A percentile compares a stretch with the other conserved stretches of the same genome.
These are phyloP conservation scores for Gambusia holbrooki DNA, from an alignment of 2,113 vertebrate species.

Conservation along the genomic window DNA sequence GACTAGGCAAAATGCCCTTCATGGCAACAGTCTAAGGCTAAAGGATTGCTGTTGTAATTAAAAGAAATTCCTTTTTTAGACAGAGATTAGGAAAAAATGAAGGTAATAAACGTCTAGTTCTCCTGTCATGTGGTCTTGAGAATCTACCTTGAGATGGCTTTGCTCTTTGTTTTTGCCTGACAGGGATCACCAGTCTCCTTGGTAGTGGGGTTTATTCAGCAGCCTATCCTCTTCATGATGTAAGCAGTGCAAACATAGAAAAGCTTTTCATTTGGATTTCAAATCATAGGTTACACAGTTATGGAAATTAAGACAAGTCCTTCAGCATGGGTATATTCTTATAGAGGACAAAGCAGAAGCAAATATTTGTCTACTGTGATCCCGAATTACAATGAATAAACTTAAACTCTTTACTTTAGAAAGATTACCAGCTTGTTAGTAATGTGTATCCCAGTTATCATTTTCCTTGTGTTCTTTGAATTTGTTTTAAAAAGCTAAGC, in stretches of 20 bases:
- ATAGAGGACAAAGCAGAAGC: too few relatives aligned
- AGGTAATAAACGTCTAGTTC: neutral
- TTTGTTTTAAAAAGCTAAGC: neutral
- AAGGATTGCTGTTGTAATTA: too few relatives aligned
- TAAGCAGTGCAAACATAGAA: slow-evolving; percentile 74
- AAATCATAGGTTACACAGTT: too few relatives aligned
- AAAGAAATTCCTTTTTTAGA: too few relatives aligned
- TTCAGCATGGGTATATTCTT: too few relatives aligned
- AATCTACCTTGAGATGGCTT: too few relatives aligned
- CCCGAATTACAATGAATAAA: neutral
- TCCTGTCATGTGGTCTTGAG: neutral
- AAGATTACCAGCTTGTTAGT: neutral
- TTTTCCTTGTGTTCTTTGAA: neutral
- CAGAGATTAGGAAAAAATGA: neutral
- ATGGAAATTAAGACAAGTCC: too few relatives aligned
- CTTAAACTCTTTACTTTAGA: neutral
- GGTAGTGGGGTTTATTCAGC: slow-evolving; percentile 93
- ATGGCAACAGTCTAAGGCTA: too few relatives aligned
- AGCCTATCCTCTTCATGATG: slow-evolving; percentile 95
- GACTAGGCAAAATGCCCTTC: too few relatives aligned
- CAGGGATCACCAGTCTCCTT: slow-evolving; percentile 95
- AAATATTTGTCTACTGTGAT: too few relatives aligned
- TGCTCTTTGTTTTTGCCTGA: slow-evolving; percentile 10
- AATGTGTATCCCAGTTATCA: neutral
- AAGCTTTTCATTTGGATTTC: neutral